Conservation (phyloP, 1,140 invertebrate species). For the Dufourea novaeangliae region DNA sequence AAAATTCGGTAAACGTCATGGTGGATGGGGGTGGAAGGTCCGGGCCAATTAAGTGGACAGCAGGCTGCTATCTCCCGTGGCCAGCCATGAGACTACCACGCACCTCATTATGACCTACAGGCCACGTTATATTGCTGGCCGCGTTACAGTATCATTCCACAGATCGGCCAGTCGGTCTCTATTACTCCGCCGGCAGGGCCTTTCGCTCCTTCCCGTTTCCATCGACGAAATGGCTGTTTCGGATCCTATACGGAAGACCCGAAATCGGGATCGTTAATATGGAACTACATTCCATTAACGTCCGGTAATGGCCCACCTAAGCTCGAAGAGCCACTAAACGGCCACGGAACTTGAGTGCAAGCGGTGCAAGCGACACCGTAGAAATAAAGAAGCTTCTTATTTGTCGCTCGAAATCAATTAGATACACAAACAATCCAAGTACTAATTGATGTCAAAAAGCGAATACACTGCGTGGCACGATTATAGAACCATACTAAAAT, state of each 20-base stretch:
- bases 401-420: neutral
- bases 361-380: neutral
- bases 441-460: no score
- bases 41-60: slow-evolving; percentile 72
- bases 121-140: slow-evolving; percentile 68
- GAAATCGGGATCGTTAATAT: slow-evolving; percentile 67
- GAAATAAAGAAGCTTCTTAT: slow-evolving; percentile 28
- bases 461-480: no score
- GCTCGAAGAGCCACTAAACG: slow-evolving; percentile 40
- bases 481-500: no score
- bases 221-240: slow-evolving; percentile 58
- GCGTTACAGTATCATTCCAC: slow-evolving; percentile 72
- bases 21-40: slow-evolving; percentile 57
- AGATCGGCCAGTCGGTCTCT: slow-evolving; percentile 54
- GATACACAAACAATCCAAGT: neutral
- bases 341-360: neutral
- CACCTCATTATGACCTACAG: slow-evolving; percentile 74
- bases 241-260: slow-evolving; percentile 65
- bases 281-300: slow-evolving; percentile 70
- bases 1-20: slow-evolving; percentile 31
- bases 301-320: slow-evolving; percentile 63
- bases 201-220: slow-evolving; percentile 41
- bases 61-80: slow-evolving; percentile 69
- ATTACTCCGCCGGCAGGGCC: neutral
- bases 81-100: slow-evolving; percentile 71